These are phyloP conservation scores for Bombus picipes DNA, from an alignment of 1,140 invertebrate genomes.

Conservation along the genomic window DNA sequence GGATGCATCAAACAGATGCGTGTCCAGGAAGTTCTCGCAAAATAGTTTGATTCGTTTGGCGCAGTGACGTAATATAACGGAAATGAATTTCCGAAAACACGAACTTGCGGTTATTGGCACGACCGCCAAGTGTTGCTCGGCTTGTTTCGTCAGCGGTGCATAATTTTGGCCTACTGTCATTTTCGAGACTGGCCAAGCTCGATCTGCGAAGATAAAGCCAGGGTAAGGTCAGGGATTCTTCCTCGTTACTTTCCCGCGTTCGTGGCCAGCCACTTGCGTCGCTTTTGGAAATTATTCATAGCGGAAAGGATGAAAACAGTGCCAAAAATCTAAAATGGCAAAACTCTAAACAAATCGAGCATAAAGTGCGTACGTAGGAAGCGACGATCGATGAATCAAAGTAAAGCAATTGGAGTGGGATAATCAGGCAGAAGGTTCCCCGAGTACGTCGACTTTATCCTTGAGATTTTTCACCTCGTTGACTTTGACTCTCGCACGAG, in stretches of 20 bases:
- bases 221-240: conserved; percentile 69
- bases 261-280: neutral
- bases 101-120: conserved; percentile 66
- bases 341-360: neutral
- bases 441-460: conserved; percentile 14
- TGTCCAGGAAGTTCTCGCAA: neutral
- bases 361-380: neutral
- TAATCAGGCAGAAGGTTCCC: neutral
- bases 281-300: no score
- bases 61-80: conserved; percentile 40
- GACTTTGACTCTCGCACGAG: neutral
- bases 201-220: conserved; percentile 45
- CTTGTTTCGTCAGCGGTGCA: conserved; percentile 67
- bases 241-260: conserved; percentile 22
- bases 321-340: neutral
- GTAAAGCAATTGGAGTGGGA: neutral
- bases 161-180: conserved; percentile 67
- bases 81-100: conserved; percentile 64
- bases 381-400: neutral
- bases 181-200: conserved; percentile 31
- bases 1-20: no score
- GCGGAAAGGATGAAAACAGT: neutral
- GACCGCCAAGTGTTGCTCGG: conserved; percentile 67
- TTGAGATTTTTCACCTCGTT: neutral
- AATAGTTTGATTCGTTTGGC: neutral